phyloP scores from a whole-genome alignment of 1,140 invertebrate species.

The Hesperophylax magnus region DNA sequence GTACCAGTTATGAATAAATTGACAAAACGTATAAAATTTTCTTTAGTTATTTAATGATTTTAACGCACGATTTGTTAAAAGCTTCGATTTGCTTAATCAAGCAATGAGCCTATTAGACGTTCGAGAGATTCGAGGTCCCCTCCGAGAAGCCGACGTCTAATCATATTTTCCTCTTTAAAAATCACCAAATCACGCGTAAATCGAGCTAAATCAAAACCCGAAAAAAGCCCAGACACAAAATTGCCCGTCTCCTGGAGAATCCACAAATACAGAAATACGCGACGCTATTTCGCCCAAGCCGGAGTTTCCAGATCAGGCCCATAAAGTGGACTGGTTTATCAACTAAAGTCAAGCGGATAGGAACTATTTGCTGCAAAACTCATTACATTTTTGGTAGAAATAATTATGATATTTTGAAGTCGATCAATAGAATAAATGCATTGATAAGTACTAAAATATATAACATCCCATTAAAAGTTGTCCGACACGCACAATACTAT shows the following conservation, averaged over 20 bases:
- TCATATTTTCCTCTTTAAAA: constrained; percentile 30
- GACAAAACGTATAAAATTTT: not conserved
- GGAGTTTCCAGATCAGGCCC: constrained; percentile 2
- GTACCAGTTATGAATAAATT: too few species aligned
- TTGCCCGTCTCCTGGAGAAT: constrained; percentile 29
- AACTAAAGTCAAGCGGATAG: not conserved
- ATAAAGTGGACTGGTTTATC: not conserved
- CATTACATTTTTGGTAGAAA: too few species aligned
- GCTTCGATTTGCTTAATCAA: not conserved
- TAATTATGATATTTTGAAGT: too few species aligned
- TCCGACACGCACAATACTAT: too few species aligned
- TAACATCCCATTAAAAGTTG: too few species aligned
- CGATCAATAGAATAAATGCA: too few species aligned
- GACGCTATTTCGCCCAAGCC: not conserved
- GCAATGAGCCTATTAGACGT: constrained; percentile 1
- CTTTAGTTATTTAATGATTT: not conserved
- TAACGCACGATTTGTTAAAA: too few species aligned
- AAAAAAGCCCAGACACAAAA: constrained; percentile 26
- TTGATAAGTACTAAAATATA: too few species aligned
- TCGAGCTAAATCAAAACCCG: constrained; percentile 27
- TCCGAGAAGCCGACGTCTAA: constrained; percentile 18
- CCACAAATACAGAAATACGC: constrained; percentile 19
- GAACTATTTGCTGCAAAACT: too few species aligned
- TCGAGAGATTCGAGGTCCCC: not conserved
- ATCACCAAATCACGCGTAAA: constrained; percentile 39